Base-by-base conservation (phyloP, 2,888 invertebrate genomes). In the Cactoblastis cactorum region DNA sequence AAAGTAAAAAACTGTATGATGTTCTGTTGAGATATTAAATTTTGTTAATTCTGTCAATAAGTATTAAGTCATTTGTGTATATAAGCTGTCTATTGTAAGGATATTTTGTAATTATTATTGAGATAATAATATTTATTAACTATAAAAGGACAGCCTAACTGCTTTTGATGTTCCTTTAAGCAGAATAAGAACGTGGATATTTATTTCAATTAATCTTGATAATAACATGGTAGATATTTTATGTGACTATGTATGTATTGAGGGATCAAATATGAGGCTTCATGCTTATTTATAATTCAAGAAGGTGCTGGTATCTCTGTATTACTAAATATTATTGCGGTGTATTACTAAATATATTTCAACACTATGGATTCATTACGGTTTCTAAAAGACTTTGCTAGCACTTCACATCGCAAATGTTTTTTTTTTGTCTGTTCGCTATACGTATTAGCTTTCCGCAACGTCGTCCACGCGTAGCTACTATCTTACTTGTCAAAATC, bases 21-120 rank as follows among this genome's bases (percentile, higher is more conserved):
- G 11, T 24, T 41, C 4, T 43, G 15, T 17, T 28, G n/a, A 32
- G 9, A 24, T 28, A 11, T 41, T 14, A 43, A 4, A 43, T 17
- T 43, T 15, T 28, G 43, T 24, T 43, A 28, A 17, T 28, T 43
- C 24, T 15, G 35, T 28, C 15, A 35, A 14, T 35, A 14, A 35
- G 34, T 35, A 35, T 35, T 35, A 22, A 4, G 33, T 17, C 1
- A 45, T 45, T 15, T 43, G 28, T 17, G n/a, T 45, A 45, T 33
- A 4, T 15, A 33, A 33, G 19, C 11, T 19, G 18, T 15, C 18
- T 33, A 46, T 46, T 46, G 38, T 45, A 39, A 46, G 32, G 38
- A 46, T 50, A 37, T 38, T 35, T 24, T 49, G 49, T 41, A 35
- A 35, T 49, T 46, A 46, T 49, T 28, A 43, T 17, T 43, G 43